Conservation (phyloP, 2,797 vertebrate genomes). For the Tachyglossus aculeatus region DNA sequence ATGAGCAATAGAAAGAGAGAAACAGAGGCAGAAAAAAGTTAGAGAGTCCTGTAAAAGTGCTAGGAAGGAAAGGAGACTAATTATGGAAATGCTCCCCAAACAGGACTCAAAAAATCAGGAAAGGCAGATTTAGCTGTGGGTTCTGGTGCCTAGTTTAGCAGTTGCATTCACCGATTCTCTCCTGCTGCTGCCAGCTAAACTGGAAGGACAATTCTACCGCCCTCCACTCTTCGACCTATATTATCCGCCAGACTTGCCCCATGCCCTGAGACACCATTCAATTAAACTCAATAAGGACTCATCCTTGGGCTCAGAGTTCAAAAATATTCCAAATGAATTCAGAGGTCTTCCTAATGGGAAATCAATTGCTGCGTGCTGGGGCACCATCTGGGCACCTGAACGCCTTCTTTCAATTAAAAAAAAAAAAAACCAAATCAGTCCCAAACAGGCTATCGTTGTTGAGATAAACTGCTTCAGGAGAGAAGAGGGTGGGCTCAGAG, state of each 20-base stretch:
- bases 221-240: not conserved
- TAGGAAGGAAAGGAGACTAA: slow-evolving; percentile 30
- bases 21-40: not conserved
- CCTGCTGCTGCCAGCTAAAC: slow-evolving; percentile 36
- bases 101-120: slow-evolving; percentile 33
- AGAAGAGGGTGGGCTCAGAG: slow-evolving; percentile 14
- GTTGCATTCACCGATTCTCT: slow-evolving; percentile 39
- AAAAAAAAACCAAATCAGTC: too few relatives aligned
- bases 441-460: slow-evolving; percentile 29
- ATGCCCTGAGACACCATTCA: slow-evolving; percentile 40
- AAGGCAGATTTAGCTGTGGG: slow-evolving; percentile 32
- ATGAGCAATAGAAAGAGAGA: slow-evolving; percentile 35
- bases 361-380: slow-evolving; percentile 41
- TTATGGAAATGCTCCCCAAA: too few relatives aligned
- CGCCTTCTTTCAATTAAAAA: slow-evolving; percentile 37
- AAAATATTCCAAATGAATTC: slow-evolving; percentile 51
- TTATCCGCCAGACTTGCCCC: slow-evolving; percentile 42
- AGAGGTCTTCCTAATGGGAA: slow-evolving; percentile 32
- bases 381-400: slow-evolving; percentile 28
- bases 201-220: slow-evolving; percentile 32
- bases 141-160: slow-evolving; percentile 47
- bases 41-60: slow-evolving; percentile 42
- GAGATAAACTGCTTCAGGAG: slow-evolving; percentile 13
- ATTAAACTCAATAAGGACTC: slow-evolving; percentile 41
- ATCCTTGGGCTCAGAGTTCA: slow-evolving; percentile 34